phyloP scores from a whole-genome alignment of 2,888 invertebrate genomes.

The Lasioglossum morio region DNA sequence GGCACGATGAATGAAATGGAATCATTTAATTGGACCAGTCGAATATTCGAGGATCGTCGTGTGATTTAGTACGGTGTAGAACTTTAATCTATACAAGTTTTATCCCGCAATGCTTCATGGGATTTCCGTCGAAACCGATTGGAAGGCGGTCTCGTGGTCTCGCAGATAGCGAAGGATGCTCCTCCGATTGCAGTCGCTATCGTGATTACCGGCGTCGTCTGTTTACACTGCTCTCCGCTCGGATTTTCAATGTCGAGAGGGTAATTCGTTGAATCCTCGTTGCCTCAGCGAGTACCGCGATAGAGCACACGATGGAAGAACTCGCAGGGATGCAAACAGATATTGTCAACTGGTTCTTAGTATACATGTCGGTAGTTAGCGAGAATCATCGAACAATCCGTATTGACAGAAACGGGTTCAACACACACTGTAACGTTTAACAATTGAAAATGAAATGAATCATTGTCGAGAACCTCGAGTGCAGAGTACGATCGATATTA shows the following conservation, averaged over 20 bases:
- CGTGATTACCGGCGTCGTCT: constrained; percentile 38
- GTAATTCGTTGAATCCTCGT: constrained; percentile 35
- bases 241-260: constrained; percentile 46
- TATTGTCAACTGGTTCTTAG: constrained; percentile 18
- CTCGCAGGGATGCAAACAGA: constrained; percentile 9
- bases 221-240: constrained; percentile 39
- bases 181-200: constrained; percentile 37
- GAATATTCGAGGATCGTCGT: neutral
- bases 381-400: constrained; percentile 6
- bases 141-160: neutral
- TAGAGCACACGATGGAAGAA: constrained; percentile 11
- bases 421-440: too few species aligned
- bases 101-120: constrained; percentile 1
- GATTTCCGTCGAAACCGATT: constrained; percentile 34
- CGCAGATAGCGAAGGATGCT: neutral
- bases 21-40: neutral
- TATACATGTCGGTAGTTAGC: neutral
- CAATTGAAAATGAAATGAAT: too few species aligned
- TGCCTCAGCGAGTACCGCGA: neutral
- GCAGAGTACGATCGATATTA: too few species aligned
- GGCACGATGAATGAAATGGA: neutral
- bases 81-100: neutral
- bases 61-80: constrained; percentile 22
- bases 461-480: too few species aligned
- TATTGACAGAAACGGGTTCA: neutral